Conservation (phyloP, 2,888 invertebrate genomes). For the Nebria brevicollis region DNA sequence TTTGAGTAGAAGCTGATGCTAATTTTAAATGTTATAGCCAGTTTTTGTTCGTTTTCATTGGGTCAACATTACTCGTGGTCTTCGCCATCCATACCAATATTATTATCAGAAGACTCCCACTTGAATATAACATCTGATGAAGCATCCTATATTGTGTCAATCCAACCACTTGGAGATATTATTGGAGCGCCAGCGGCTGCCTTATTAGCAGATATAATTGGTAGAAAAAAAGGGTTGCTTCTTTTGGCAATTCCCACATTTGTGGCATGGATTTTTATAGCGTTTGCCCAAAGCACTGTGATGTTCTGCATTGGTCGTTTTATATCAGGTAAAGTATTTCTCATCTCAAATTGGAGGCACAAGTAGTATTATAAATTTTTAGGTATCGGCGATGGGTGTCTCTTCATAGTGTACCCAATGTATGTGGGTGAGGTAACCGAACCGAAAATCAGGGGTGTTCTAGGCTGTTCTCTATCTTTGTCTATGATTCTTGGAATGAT, state of each 20-base stretch:
- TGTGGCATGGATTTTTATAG: constrained; percentile 40
- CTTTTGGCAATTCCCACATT: constrained; percentile 48
- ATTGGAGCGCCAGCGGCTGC: constrained; percentile 33
- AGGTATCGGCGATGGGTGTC: constrained; percentile 50
- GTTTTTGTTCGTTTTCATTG: constrained; percentile 50
- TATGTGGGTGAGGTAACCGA: constrained; percentile 52
- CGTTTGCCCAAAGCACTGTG: constrained; percentile 19
- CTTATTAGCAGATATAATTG: constrained; percentile 27
- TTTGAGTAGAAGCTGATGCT: too few relatives aligned
- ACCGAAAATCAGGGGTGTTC: constrained; percentile 50
- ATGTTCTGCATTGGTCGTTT: constrained; percentile 48
- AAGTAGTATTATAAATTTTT: too few relatives aligned
- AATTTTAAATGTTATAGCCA: constrained; percentile 44
- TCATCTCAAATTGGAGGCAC: too few relatives aligned
- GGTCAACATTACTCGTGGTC: constrained; percentile 56
- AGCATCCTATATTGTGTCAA: constrained; percentile 28
- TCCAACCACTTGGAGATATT: constrained; percentile 30
- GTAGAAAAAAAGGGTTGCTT: constrained; percentile 33
- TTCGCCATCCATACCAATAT: constrained; percentile 57
- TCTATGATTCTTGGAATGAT: constrained; percentile 45
- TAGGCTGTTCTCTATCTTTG: constrained; percentile 49
- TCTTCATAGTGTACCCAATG: constrained; percentile 50
- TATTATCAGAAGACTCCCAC: constrained; percentile 53
- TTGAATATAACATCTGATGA: constrained; percentile 44
- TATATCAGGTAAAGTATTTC: constrained; percentile 27